A percentile compares a stretch with the other conserved stretches of the same genome.
Conservation (phyloP, 2,888 invertebrate species). For the Caenorhabditis sulstoni region DNA sequence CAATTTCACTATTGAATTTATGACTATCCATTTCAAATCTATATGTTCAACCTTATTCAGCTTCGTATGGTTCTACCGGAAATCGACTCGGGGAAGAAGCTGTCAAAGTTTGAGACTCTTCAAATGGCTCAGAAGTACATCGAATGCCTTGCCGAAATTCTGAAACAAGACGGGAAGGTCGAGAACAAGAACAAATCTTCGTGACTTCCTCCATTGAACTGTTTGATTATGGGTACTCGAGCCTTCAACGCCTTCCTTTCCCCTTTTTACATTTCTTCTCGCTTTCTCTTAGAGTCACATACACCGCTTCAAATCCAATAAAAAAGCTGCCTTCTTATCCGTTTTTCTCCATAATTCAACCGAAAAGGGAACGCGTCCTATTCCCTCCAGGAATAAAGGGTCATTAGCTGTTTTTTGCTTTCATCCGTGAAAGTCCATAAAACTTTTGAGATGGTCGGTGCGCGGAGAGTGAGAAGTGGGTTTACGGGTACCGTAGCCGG, state of each 20-base stretch:
- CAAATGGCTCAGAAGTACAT: conserved; percentile 80
- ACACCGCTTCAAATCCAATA: conserved; percentile 11
- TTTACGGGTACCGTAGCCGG: conserved; percentile 22
- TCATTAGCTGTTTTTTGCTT: conserved; percentile 52
- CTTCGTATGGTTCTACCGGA: conserved; percentile 79
- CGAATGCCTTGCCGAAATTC: conserved; percentile 67
- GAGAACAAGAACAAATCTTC: conserved; percentile 31
- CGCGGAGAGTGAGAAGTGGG: conserved; percentile 14
- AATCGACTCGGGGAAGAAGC: conserved; percentile 77
- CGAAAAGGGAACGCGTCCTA: conserved; percentile 1
- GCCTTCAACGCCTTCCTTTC: conserved; percentile 2
- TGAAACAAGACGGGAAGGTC: conserved; percentile 40
- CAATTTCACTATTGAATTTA: conserved; percentile 50
- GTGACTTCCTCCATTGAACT: conserved; percentile 5
- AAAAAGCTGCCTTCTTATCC: not conserved
- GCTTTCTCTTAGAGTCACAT: not conserved
- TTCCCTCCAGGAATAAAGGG: conserved; percentile 18
- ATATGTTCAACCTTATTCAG: conserved; percentile 59
- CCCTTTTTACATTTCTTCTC: not conserved
- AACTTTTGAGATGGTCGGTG: conserved; percentile 30
- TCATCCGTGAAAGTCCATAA: conserved; percentile 48
- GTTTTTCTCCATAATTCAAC: no score
- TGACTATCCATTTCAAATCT: conserved; percentile 37
- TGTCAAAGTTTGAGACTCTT: conserved; percentile 80
- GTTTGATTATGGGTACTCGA: conserved; percentile 34